These are phyloP conservation scores for Panopea generosa DNA, from an alignment of 2,888 invertebrate species.

Conservation along the genomic window DNA sequence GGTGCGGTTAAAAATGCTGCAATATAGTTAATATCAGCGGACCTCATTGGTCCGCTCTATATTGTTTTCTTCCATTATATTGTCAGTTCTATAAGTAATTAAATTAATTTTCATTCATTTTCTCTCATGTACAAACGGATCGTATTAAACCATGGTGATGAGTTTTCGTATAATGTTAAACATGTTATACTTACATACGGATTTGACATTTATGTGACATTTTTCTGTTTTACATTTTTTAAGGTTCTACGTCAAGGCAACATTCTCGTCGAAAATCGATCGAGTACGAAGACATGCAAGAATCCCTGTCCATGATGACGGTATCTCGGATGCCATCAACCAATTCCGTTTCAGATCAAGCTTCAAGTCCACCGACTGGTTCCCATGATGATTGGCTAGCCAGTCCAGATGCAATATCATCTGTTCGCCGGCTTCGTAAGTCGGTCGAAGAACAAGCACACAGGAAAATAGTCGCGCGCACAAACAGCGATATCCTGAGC, in stretches of 20 bases:
- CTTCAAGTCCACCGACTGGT: neutral
- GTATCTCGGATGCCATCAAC: conserved; percentile 10
- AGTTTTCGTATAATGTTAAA: too few species aligned
- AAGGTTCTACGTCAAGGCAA: neutral
- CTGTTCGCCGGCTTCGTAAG: conserved; percentile 53
- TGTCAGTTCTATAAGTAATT: too few species aligned
- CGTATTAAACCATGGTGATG: too few species aligned
- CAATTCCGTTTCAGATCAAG: neutral
- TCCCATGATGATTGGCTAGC: conserved; percentile 46
- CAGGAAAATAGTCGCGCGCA: conserved; percentile 22
- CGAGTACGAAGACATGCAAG: conserved; percentile 53
- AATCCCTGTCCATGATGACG: conserved; percentile 36
- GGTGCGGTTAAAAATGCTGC: too few species aligned
- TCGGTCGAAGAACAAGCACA: conserved; percentile 44
- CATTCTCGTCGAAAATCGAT: conserved; percentile 29
- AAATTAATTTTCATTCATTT: too few species aligned
- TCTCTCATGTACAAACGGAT: too few species aligned
- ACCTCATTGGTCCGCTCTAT: too few species aligned
- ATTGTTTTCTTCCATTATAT: too few species aligned
- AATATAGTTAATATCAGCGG: too few species aligned
- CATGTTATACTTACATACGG: too few species aligned
- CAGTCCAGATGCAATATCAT: conserved; percentile 57
- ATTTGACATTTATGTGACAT: too few species aligned
- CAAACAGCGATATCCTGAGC: conserved; percentile 14
- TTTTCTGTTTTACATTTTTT: too few species aligned